Evolutionary conservation across 2,797 vertebrate species (phyloP).

Genomic region (Pangasius sanitwongsei): DNA sequence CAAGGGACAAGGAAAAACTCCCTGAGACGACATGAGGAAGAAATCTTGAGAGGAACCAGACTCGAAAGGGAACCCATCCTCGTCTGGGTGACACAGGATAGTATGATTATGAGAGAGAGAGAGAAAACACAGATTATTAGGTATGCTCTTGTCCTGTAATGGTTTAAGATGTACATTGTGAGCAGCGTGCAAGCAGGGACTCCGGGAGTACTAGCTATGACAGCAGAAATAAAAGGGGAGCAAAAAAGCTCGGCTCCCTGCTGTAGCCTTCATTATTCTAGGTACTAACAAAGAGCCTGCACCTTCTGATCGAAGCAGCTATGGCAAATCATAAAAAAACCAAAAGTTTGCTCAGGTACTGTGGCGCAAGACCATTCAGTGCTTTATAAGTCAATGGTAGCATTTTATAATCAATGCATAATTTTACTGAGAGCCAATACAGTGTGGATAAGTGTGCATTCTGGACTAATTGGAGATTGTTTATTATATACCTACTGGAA

Average conservation of each 20-base stretch:
- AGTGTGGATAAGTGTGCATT: neutral
- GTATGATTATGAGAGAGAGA: neutral
- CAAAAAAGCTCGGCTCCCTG: neutral
- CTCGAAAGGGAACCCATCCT: too few relatives aligned
- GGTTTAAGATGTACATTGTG: neutral
- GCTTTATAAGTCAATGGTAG: neutral
- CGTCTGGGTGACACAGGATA: too few relatives aligned
- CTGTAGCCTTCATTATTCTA: neutral
- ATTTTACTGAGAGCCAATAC: neutral
- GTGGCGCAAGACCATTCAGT: neutral
- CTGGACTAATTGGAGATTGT: neutral
- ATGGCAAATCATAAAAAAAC: neutral
- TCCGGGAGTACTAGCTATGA: too few relatives aligned
- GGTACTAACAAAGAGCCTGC: neutral
- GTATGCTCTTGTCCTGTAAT: neutral
- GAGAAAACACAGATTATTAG: neutral
- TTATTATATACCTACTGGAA: neutral
- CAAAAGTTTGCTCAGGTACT: neutral
- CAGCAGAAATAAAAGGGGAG: too few relatives aligned
- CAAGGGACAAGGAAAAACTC: neutral
- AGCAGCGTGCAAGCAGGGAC: neutral
- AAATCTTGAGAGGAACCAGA: too few relatives aligned
- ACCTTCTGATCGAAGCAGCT: neutral
- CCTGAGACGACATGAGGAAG: neutral
- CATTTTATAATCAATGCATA: neutral